phyloP scores from a whole-genome alignment of 1,140 invertebrate species.

The Apis cerana region DNA sequence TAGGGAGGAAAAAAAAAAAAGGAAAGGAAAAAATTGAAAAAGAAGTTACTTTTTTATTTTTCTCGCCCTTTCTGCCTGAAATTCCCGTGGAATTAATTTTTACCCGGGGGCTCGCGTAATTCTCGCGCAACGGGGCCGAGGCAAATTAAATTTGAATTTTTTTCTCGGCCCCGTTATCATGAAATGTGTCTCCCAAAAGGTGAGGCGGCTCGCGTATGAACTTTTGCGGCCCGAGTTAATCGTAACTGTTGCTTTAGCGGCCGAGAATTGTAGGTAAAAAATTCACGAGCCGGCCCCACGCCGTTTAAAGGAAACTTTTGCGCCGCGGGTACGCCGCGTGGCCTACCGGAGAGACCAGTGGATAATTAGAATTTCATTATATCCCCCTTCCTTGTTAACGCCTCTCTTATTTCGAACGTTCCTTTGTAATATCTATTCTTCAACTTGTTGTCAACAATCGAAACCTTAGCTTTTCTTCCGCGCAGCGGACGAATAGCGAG shows the following conservation, averaged over 20 bases:
- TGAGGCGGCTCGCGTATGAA: constrained; percentile 11
- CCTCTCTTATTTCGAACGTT: background rate
- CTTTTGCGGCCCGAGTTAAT: constrained; percentile 37
- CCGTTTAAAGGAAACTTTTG: constrained; percentile 41
- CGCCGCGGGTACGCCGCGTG: background rate
- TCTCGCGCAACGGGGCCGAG: constrained; percentile 7
- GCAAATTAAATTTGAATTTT: constrained; percentile 47
- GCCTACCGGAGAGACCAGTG: background rate
- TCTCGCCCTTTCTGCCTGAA: constrained; percentile 13
- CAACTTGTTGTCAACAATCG: no score
- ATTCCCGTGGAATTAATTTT: constrained; percentile 45
- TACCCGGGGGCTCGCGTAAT: constrained; percentile 12
- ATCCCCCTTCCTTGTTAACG: background rate
- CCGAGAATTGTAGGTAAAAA: background rate
- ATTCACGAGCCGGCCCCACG: background rate
- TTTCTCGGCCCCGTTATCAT: constrained; percentile 34
- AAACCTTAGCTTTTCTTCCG: no score
- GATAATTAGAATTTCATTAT: constrained; percentile 47
- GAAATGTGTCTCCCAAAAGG: constrained; percentile 48
- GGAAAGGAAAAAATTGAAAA: background rate
- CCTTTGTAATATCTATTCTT: background rate
- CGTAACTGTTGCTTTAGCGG: constrained; percentile 40
- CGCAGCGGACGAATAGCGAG: no score
- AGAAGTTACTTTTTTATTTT: background rate
- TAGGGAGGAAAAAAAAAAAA: background rate